Evolutionary conservation across 2,888 invertebrate species (phyloP).

Genomic region (Apamea crenata): DNA sequence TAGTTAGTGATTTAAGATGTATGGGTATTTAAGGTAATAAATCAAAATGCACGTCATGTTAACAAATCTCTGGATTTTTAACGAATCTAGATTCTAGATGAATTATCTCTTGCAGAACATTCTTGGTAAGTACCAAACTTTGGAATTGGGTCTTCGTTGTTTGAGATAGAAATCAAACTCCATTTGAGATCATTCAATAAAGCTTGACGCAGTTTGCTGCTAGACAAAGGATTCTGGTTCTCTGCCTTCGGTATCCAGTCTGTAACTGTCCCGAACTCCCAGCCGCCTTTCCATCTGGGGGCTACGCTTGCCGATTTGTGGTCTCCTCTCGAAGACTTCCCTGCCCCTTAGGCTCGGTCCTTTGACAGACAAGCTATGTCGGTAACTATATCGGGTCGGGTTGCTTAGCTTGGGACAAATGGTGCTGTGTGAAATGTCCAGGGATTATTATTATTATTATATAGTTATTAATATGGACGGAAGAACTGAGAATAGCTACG

Average conservation of each 20-base stretch:
- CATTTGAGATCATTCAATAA: background rate
- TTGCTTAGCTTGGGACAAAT: no score
- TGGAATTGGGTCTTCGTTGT: background rate
- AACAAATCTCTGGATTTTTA: conserved; percentile 1
- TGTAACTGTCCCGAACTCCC: background rate
- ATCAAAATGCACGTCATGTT: conserved; percentile 5
- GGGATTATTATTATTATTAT: no score
- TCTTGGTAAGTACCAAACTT: background rate
- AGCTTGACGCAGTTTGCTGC: no score
- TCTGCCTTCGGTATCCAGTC: no score
- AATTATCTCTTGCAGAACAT: background rate
- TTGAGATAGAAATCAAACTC: background rate
- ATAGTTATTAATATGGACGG: background rate
- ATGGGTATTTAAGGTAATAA: conserved; percentile 4
- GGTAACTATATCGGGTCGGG: no score
- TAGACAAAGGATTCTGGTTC: background rate
- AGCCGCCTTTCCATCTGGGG: background rate
- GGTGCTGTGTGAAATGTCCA: no score
- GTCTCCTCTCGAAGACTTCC: background rate
- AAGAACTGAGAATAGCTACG: background rate
- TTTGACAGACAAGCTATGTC: background rate
- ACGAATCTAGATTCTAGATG: background rate
- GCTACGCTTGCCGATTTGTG: background rate
- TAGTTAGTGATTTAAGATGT: conserved; percentile 15
- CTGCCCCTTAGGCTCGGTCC: background rate